Evolutionary conservation across 2,888 invertebrate species (phyloP), one percentile per base, ranked within the genome.

Genomic region (Eilema sororculum): DNA sequence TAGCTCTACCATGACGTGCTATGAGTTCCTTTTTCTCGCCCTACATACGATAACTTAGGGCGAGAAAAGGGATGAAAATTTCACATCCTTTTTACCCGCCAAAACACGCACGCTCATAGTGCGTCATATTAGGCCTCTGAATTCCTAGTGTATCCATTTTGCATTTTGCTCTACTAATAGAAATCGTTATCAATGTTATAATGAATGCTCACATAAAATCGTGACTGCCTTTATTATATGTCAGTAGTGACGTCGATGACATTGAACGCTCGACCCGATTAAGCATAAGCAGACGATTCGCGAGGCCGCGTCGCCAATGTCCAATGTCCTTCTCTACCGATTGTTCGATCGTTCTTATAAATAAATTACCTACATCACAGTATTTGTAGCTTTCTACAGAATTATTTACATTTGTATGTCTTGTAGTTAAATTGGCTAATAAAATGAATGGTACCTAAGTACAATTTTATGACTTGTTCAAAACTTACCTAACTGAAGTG

Each of bases 251-350:
- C 83, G 82, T 82, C 77, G 80, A 73, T 90, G 94, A 93, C 93
- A 93, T 94, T 94, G 94, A 91, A 91, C 88, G 89, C 84, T 86
- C 90, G 92, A 90, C 93, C 91, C 88, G 91, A 90, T 91, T 91
- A 89, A 90, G 89, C 86, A 87, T 84, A 87, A 81, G 92, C 89
- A 90, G 91, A 92, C 89, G 90, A 90, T 87, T 86, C 85, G 87
- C 92, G 90, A 93, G 92, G 92, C 86, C 89, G 74, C 78, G 68
- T 69, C 68, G 76, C 73, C 76, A 78, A 81, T 84, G 85, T 83
- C 86, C 85, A 84, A 73, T 78, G 78, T 79, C 79, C 81, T 79
- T 70, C 82, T 80, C 77, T 70, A 65, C 78, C 77, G 81, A 77
- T 87, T 86, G 83, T 86, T 83, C 79, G 74, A 81, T 78, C 73